Percentiles rank a stretch among this genome's conserved stretches.
Evolutionary conservation across 2,113 vertebrate species (phyloP).

Genomic region (Coptodon rendalli): DNA sequence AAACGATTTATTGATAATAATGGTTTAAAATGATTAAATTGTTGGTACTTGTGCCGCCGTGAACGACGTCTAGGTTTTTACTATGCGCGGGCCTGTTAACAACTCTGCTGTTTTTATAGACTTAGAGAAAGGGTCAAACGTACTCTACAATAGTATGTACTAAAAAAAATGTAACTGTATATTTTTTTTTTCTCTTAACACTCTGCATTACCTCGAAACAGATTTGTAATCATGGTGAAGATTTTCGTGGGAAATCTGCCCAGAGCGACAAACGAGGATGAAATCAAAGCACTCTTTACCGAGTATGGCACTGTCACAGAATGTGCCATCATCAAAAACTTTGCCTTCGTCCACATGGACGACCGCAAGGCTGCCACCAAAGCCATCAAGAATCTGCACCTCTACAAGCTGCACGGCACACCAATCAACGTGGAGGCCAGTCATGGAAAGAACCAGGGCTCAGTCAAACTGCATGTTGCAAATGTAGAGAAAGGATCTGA

Average conservation of each 20-base stretch:
- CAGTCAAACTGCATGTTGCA: slow-evolving; percentile 74
- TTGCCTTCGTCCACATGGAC: slow-evolving; percentile 79
- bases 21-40: accelerated
- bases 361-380: slow-evolving; percentile 76
- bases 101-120: background rate
- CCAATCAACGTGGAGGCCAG: slow-evolving; percentile 78
- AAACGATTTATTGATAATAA: accelerated
- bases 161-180: accelerated
- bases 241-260: slow-evolving; percentile 79
- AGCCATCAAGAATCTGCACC: slow-evolving; percentile 73
- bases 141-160: background rate
- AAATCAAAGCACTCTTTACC: slow-evolving; percentile 70
- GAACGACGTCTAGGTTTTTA: accelerated
- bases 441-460: slow-evolving; percentile 72
- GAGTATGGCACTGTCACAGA: slow-evolving; percentile 74
- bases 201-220: background rate
- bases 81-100: background rate
- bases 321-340: slow-evolving; percentile 79
- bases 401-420: slow-evolving; percentile 73
- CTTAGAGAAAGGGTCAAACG: background rate
- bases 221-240: slow-evolving; percentile 70
- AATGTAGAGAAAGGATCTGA: slow-evolving; percentile 74
- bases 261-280: slow-evolving; percentile 68
- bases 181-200: accelerated
- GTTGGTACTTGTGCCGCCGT: background rate